Conservation (phyloP, 2,888 invertebrate species). For the Dexiosoma caninum region DNA sequence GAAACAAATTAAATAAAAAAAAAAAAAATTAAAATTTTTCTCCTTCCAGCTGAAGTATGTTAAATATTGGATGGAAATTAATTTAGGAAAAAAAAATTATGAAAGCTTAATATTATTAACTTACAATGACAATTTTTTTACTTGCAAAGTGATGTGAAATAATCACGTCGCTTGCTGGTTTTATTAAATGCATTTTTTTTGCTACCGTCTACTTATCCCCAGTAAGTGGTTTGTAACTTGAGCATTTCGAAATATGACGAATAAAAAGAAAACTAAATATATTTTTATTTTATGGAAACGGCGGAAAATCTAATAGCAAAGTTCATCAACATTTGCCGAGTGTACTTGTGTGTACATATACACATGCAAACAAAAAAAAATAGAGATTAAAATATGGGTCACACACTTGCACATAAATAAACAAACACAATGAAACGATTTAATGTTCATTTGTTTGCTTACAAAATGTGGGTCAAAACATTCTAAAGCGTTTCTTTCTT, state of each 20-base stretch:
- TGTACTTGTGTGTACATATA: slow-evolving; percentile 5
- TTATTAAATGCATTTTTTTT: too few relatives aligned
- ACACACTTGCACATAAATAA: slow-evolving; percentile 33
- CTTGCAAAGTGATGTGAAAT: too few relatives aligned
- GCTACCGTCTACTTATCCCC: background rate
- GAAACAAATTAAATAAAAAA: too few relatives aligned
- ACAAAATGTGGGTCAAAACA: slow-evolving; percentile 61
- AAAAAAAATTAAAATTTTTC: too few relatives aligned
- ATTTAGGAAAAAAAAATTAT: too few relatives aligned
- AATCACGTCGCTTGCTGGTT: too few relatives aligned
- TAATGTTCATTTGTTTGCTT: slow-evolving; percentile 63
- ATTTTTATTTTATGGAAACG: slow-evolving; percentile 15
- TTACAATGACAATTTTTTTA: too few relatives aligned
- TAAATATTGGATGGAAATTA: too few relatives aligned
- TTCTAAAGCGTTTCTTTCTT: slow-evolving; percentile 51
- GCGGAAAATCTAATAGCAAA: slow-evolving; percentile 31
- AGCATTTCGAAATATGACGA: slow-evolving; percentile 5
- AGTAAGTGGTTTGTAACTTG: background rate
- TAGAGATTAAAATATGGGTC: slow-evolving; percentile 33
- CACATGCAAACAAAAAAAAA: background rate
- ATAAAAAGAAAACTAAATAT: slow-evolving; percentile 26
- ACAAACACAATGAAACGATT: slow-evolving; percentile 35
- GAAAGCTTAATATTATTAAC: too few relatives aligned
- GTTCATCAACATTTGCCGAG: slow-evolving; percentile 54
- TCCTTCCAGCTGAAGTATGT: too few relatives aligned